These are phyloP conservation scores for Ceratotherium simum DNA, from an alignment of 2,113 vertebrate species.

Conservation along the genomic window DNA sequence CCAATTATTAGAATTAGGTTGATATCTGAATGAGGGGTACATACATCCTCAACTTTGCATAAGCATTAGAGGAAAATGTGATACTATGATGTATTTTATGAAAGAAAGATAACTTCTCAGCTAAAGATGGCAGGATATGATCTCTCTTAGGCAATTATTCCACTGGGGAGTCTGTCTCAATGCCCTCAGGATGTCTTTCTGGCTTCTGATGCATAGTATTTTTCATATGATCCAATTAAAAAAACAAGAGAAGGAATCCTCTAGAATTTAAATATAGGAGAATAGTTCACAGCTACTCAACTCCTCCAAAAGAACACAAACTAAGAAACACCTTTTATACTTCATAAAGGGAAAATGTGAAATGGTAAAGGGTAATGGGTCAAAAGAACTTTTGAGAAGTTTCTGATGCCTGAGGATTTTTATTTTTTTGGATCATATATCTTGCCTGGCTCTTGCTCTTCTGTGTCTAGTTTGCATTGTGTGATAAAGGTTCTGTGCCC, in stretches of 20 bases:
- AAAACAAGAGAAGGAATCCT: not conserved
- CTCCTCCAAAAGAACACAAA: not conserved
- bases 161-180: not conserved
- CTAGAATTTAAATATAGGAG: not conserved
- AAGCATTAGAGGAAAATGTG: not conserved
- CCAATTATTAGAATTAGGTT: not conserved
- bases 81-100: not conserved
- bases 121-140: not conserved
- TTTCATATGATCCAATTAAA: not conserved
- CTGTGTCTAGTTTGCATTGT: not conserved
- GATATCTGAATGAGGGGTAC: not conserved
- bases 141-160: not conserved
- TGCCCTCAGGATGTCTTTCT: not conserved
- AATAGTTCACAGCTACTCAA: not conserved
- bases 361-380: not conserved
- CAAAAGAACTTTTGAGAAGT: not conserved
- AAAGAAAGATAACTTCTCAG: not conserved
- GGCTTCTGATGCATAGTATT: not conserved
- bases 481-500: not conserved
- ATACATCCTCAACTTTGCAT: not conserved
- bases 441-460: not conserved
- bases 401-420: not conserved
- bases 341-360: not conserved
- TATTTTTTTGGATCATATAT: not conserved
- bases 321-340: not conserved